Percentiles rank a stretch among this genome's conserved stretches.
Conservation (phyloP, 2,797 vertebrate genomes). For the Mormyrus proboscirostris region DNA sequence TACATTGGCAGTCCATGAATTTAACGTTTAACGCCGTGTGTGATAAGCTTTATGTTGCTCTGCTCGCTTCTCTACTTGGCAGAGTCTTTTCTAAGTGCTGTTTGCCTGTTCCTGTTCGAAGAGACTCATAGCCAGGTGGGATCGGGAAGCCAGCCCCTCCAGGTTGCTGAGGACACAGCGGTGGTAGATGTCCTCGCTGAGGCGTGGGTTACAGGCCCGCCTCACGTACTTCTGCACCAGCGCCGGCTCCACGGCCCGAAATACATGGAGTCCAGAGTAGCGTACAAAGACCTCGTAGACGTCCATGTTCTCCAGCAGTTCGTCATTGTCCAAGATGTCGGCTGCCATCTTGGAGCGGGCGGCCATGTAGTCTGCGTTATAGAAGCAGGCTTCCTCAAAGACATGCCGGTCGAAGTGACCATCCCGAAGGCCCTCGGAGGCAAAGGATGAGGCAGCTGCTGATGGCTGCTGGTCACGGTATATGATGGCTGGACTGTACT, state of each 20-base stretch:
- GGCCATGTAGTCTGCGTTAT: constrained; percentile 92
- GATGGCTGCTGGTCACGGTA: constrained; percentile 73
- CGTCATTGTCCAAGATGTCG: constrained; percentile 81
- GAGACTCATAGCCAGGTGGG: constrained; percentile 84
- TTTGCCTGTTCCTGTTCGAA: constrained; percentile 96
- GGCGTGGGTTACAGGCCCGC: constrained; percentile 78
- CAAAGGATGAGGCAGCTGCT: constrained; percentile 57
- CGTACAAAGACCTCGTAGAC: constrained; percentile 90
- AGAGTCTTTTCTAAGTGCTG: constrained; percentile 67
- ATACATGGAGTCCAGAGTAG: constrained; percentile 90
- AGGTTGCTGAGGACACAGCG: constrained; percentile 90
- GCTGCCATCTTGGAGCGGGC: constrained; percentile 82
- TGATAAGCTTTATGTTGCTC: neutral
- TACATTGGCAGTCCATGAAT: neutral
- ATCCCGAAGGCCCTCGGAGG: constrained; percentile 65
- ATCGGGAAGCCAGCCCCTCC: constrained; percentile 83
- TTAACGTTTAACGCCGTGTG: neutral
- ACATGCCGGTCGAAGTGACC: constrained; percentile 87
- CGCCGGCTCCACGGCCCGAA: constrained; percentile 88
- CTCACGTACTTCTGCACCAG: constrained; percentile 84
- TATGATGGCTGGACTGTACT: constrained; percentile 78
- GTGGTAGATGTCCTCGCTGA: constrained; percentile 91
- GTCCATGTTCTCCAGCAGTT: constrained; percentile 87
- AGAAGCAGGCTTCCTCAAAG: constrained; percentile 95
- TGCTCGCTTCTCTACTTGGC: neutral